These are phyloP conservation scores for Gobiocypris rarus DNA, from an alignment of 2,113 vertebrate genomes.

Conservation along the genomic window DNA sequence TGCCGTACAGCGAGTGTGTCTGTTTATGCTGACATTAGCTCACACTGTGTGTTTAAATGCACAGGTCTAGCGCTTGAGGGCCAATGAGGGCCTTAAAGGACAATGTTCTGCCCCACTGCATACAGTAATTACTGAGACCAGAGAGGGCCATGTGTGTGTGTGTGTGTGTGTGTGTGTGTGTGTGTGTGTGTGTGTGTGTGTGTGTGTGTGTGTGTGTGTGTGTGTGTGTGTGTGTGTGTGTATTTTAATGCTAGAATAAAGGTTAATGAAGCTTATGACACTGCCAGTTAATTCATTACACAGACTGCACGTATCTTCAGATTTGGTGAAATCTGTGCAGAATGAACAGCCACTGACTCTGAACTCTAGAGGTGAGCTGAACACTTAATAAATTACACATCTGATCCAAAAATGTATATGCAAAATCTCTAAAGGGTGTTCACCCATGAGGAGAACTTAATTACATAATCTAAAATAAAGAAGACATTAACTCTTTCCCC, in stretches of 20 bases:
- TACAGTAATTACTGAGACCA: constrained; percentile 63
- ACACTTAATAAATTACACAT: too few relatives aligned
- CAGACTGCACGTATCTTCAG: neutral
- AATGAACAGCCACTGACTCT: neutral
- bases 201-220: neutral
- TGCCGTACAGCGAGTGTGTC: neutral
- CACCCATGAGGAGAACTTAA: too few relatives aligned
- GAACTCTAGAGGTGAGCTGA: neutral
- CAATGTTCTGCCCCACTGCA: constrained; percentile 65
- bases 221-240: neutral
- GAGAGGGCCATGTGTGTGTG: neutral
- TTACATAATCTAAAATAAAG: too few relatives aligned
- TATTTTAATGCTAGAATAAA: neutral
- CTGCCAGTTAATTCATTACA: neutral
- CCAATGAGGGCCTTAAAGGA: constrained; percentile 66
- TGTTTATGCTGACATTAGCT: neutral
- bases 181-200: neutral
- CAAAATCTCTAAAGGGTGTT: too few relatives aligned
- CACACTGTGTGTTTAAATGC: constrained; percentile 10
- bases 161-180: neutral
- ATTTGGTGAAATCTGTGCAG: neutral
- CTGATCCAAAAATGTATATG: too few relatives aligned
- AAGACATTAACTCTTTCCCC: too few relatives aligned
- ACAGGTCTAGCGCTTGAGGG: constrained; percentile 19
- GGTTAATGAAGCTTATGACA: constrained; percentile 2